A percentile compares a stretch with the other conserved stretches of the same genome.
These are phyloP conservation scores for Campaea margaritaria DNA, from an alignment of 2,888 invertebrate species.

Conservation along the genomic window DNA sequence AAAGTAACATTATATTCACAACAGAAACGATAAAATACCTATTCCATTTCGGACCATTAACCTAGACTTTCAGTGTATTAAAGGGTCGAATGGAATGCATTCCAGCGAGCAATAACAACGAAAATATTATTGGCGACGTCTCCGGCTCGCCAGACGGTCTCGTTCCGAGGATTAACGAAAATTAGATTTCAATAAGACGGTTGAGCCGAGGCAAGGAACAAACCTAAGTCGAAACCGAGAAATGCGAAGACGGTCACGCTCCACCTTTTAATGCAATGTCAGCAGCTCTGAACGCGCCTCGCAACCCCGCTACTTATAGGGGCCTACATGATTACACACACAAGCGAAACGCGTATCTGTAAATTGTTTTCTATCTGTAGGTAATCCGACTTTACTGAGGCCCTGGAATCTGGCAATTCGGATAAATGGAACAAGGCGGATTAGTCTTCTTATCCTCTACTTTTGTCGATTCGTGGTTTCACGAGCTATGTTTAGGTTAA, in stretches of 20 bases:
- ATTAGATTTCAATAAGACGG: constrained; percentile 84
- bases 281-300: constrained; percentile 51
- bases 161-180: constrained; percentile 80
- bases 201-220: constrained; percentile 72
- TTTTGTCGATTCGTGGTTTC: constrained; percentile 12
- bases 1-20: constrained; percentile 39
- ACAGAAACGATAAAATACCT: constrained; percentile 42
- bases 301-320: constrained; percentile 35
- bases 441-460: constrained; percentile 22
- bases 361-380: constrained; percentile 34
- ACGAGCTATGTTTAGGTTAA: background rate
- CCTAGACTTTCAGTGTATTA: constrained; percentile 44
- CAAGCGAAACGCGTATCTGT: constrained; percentile 30
- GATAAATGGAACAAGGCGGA: constrained; percentile 24
- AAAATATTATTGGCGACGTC: constrained; percentile 71
- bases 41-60: constrained; percentile 45
- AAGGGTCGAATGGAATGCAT: constrained; percentile 52
- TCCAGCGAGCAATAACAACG: constrained; percentile 61
- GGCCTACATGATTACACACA: constrained; percentile 33
- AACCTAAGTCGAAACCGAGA: constrained; percentile 74
- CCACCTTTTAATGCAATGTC: constrained; percentile 74
- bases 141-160: constrained; percentile 58
- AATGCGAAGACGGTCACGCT: constrained; percentile 76
- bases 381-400: constrained; percentile 28
- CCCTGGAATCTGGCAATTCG: constrained; percentile 30